Evolutionary conservation across 1,140 invertebrate species (phyloP).

Genomic region (Telenomus remus): DNA sequence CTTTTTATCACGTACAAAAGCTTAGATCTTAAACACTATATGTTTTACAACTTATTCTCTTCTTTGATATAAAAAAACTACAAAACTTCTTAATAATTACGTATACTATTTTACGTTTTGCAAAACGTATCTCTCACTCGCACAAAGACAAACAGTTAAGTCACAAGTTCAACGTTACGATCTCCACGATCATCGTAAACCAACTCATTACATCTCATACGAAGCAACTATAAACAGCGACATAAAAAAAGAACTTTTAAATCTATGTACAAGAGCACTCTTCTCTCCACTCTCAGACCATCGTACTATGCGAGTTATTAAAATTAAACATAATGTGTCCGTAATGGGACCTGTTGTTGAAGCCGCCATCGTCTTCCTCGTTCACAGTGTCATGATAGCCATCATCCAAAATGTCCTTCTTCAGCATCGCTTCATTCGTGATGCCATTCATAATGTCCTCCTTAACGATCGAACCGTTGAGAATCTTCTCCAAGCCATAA

Average conservation of each 20-base stretch:
- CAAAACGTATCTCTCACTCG: no score
- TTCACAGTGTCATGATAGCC: constrained; percentile 7
- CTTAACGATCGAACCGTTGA: constrained; percentile 8
- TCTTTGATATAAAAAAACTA: not conserved
- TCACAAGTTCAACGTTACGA: not conserved
- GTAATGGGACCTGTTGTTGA: constrained; percentile 18
- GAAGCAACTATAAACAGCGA: not conserved
- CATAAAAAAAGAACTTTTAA: not conserved
- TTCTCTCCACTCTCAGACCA: constrained; percentile 18
- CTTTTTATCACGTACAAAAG: constrained; percentile 6
- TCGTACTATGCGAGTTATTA: constrained; percentile 29
- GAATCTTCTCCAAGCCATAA: constrained; percentile 17
- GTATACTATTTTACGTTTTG: no score
- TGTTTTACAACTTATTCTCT: no score
- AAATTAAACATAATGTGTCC: constrained; percentile 22
- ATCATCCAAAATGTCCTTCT: constrained; percentile 6
- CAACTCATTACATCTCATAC: not conserved
- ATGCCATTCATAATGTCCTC: constrained; percentile 16
- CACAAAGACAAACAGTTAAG: not conserved
- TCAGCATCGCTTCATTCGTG: constrained; percentile 8
- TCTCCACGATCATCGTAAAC: not conserved
- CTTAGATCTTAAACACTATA: no score
- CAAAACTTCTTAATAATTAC: no score
- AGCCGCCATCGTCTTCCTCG: constrained; percentile 20
- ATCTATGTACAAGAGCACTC: not conserved